phyloP scores from a whole-genome alignment of 2,797 vertebrate genomes.

The Fistularia tabacaria region DNA sequence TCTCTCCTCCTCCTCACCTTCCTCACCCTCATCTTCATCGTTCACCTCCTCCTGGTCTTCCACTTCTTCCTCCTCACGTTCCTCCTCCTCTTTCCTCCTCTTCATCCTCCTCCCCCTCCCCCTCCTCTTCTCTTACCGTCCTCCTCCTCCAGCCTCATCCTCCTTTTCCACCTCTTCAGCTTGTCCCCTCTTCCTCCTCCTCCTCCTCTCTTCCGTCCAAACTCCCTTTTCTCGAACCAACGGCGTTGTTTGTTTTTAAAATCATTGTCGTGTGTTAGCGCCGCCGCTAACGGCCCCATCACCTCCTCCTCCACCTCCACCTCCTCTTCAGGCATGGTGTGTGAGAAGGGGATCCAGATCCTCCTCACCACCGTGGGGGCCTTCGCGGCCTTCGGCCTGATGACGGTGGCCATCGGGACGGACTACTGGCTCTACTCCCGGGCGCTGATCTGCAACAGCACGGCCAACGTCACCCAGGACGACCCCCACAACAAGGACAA shows the following conservation, averaged over 20 bases:
- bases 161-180: too few relatives aligned
- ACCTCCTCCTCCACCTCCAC: slow-evolving; percentile 31
- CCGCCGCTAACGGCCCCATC: not conserved
- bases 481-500: slow-evolving; percentile 84
- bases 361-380: slow-evolving; percentile 92
- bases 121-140: too few relatives aligned
- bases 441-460: slow-evolving; percentile 91
- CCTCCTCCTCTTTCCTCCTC: too few relatives aligned
- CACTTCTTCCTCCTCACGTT: too few relatives aligned
- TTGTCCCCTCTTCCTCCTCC: not conserved
- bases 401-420: slow-evolving; percentile 94
- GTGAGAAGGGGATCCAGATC: slow-evolving; percentile 93
- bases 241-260: too few relatives aligned
- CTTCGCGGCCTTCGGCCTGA: slow-evolving; percentile 92
- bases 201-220: not conserved
- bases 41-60: too few relatives aligned
- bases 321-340: slow-evolving; percentile 79
- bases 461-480: slow-evolving; percentile 81
- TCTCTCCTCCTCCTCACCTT: not conserved
- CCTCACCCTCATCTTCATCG: too few relatives aligned
- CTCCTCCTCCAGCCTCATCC: not conserved
- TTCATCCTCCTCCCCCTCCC: too few relatives aligned
- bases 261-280: too few relatives aligned
- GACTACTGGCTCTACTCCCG: slow-evolving; percentile 96
- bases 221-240: too few relatives aligned